Conservation (phyloP, 2,888 invertebrate species). For the Smittia aterrima region DNA sequence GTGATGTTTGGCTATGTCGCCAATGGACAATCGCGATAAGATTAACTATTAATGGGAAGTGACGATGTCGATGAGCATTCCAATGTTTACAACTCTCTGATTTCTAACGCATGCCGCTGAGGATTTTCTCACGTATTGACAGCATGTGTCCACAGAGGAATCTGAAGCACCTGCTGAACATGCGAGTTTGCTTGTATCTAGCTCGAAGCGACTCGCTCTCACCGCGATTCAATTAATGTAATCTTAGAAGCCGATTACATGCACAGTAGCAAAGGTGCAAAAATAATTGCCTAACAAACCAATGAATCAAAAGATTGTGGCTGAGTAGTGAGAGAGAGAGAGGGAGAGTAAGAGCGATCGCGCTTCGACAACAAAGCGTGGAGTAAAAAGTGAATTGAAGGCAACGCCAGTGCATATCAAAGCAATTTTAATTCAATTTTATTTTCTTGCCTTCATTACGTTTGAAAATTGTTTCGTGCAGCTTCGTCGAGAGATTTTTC, state of each 20-base stretch:
- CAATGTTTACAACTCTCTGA: too few species aligned
- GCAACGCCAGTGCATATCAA: background rate
- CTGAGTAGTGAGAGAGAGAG: too few species aligned
- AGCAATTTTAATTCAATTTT: conserved; percentile 40
- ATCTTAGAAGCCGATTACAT: background rate
- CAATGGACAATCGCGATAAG: too few species aligned
- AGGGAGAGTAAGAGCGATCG: too few species aligned
- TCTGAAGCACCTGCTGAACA: background rate
- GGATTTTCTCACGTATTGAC: background rate
- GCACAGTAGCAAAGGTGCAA: background rate
- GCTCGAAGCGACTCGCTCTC: background rate
- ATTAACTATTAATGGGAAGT: too few species aligned
- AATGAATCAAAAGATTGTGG: background rate
- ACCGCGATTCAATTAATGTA: background rate
- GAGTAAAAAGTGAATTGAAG: too few species aligned
- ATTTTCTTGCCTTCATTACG: conserved; percentile 7
- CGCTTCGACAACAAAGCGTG: too few species aligned
- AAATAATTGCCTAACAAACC: background rate
- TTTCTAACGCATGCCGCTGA: too few species aligned
- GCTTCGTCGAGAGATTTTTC: conserved; percentile 21
- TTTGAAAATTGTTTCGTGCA: conserved; percentile 29
- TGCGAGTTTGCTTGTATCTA: background rate
- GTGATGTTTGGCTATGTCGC: too few species aligned
- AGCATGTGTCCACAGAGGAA: background rate
- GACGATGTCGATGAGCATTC: too few species aligned